Evolutionary conservation across 2,113 vertebrate species (phyloP), one percentile per base, ranked within the genome.

Genomic region (Mola mola): DNA sequence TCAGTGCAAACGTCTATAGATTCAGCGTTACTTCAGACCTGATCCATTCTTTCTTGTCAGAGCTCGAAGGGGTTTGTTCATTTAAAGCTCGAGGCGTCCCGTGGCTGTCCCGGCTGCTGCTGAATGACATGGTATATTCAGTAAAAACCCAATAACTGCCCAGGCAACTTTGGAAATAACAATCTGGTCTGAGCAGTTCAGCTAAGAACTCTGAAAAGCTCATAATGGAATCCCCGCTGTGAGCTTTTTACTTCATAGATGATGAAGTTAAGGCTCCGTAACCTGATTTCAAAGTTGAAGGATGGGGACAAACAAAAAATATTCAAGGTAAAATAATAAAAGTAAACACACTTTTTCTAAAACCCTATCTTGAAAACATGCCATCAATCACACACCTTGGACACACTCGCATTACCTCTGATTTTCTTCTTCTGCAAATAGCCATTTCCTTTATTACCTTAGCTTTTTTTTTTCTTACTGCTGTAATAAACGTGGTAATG

Each of bases 11-110:
- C 25, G 58, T 43, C 44, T 43, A 59, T 72, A 52, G 60, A 66
- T 71, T 56, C 41, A 38, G n/a, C 25, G n/a, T 57, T 51, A n/a
- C 47, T 59, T 66, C 8, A 15, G 43, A 47, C 29, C 16, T 44
- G 59, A 81, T 79, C 58, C 74, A 76, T 78, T 70, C 2, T 22
- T 79, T 82, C 72, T 74, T 49, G 70, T 82, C 52, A 51, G 52
- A 25, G 50, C 68, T 77, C 8, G 24, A 58, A 55, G 34, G 48
- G 6, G 38, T 52, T 75, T 73, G 37, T 64, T 65, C 2, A 1
- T 67, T 28, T 38, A 20, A 69, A 53, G 68, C 69, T 58, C 17
- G 33, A 57, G 59, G 29, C n/a, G 4, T 59, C 61, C 56, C 28
- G 25, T n/a, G 26, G 55, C 59, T 50, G 75, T 61, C 62, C 74